Evolutionary conservation across 2,113 vertebrate genomes (phyloP).

Genomic region (Anthoscopus minutus): DNA sequence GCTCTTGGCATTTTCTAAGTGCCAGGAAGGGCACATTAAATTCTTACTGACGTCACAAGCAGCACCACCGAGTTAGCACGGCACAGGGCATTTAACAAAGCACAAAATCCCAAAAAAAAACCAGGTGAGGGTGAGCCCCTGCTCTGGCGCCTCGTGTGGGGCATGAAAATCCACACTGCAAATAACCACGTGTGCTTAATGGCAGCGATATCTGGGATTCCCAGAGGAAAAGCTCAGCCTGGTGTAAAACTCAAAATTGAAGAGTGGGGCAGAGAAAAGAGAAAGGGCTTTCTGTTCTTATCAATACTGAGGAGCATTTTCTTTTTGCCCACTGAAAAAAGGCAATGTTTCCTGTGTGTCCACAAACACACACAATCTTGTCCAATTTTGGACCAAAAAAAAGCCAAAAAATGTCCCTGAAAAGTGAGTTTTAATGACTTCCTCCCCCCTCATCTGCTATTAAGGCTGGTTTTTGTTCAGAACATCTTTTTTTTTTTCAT

Average conservation of each 20-base stretch:
- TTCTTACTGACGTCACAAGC: not conserved
- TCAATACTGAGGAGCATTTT: not conserved
- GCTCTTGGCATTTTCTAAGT: not conserved
- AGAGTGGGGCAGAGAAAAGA: not conserved
- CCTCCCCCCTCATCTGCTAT: not conserved
- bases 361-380: not conserved
- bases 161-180: not conserved
- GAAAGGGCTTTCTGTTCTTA: not conserved
- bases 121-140: not conserved
- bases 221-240: not conserved
- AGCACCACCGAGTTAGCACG: not conserved
- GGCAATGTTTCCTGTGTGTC: not conserved
- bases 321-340: not conserved
- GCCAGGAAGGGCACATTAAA: not conserved
- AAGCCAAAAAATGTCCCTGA: accelerated
- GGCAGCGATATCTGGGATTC: not conserved
- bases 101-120: not conserved
- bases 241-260: not conserved
- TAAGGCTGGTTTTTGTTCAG: not conserved
- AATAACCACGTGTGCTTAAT: accelerated
- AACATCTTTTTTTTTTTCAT: not conserved
- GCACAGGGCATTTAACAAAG: accelerated
- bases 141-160: not conserved
- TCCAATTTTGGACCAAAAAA: not conserved
- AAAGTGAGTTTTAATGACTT: not conserved